Evolutionary conservation across 2,888 invertebrate genomes (phyloP), one percentile per base, ranked within the genome.

Genomic region (Willowsia nigromaculata): DNA sequence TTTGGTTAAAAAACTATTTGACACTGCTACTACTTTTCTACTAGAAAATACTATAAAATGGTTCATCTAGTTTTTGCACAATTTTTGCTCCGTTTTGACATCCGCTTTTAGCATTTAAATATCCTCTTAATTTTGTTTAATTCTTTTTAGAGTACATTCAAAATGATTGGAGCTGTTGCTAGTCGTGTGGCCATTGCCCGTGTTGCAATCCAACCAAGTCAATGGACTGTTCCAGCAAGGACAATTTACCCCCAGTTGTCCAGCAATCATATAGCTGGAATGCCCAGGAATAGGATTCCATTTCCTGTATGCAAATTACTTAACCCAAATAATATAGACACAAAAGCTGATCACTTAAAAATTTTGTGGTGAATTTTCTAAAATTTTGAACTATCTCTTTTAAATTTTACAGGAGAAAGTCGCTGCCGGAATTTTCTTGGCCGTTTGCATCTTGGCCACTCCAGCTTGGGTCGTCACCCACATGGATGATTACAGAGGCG

Each of bases 391-490:
- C n/a, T 62, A 62, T 22, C 3, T 62, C 11, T 27, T 5, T 82
- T 40, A 53, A 62, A n/a, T n/a, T 40, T 59, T 53, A 50, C 88
- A 93, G 93, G 93, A 93, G 76, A 92, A 92, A 76, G 71, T 90
- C 2, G 90, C 85, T 1, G 86, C 89, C 33, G 92, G 91, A 53
- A 0, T 91, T 0, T 90, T 90, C 68, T 82, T 93, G 15, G 68
- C 59, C 0, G 47, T 43, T n/a, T 90, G 91, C n/a, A 87, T 92
- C 40, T 43, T 90, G 27, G 88, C 88, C 47, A 90, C 92, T 68
- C 93, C 93, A 37, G 92, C 91, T 6, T 93, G 91, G 90, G 85
- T 93, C 22, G 82, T 93, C 13, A 90, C 90, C 9, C 92, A 93
- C 85, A 89, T 93, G 89, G 92, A 92, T 78, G 89, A 91, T 25